Conservation (phyloP, 1,140 invertebrate genomes). For the Zaprionus capensis region DNA sequence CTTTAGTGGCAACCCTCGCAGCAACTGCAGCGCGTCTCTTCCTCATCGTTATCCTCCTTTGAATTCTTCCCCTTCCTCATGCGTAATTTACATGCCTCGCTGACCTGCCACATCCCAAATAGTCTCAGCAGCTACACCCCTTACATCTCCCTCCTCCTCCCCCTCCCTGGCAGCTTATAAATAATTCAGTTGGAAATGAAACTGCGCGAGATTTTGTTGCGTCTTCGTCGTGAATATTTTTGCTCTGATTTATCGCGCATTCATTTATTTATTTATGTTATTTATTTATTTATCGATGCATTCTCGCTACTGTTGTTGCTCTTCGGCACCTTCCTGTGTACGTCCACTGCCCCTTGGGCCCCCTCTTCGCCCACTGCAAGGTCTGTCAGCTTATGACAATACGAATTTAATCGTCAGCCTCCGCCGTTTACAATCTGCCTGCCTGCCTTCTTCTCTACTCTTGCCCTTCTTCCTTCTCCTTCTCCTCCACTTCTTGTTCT, state of each 20-base stretch:
- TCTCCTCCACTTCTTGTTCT: neutral
- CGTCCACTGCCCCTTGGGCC: no score
- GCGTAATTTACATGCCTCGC: conserved; percentile 56
- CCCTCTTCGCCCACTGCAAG: conserved; percentile 12
- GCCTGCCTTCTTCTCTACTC: neutral
- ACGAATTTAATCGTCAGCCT: conserved; percentile 43
- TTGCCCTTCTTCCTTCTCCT: neutral
- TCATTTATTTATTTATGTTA: conserved; percentile 54
- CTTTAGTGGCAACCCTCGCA: neutral
- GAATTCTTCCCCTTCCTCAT: conserved; percentile 22
- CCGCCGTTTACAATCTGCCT: neutral
- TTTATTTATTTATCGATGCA: conserved; percentile 53
- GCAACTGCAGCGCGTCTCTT: conserved; percentile 17
- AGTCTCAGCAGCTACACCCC: conserved; percentile 3
- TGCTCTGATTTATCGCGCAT: conserved; percentile 56
- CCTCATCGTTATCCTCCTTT: neutral
- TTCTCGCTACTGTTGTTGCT: neutral
- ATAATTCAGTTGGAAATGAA: conserved; percentile 70
- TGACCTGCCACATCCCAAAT: conserved; percentile 7
- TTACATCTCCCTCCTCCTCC: neutral
- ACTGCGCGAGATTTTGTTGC: conserved; percentile 67
- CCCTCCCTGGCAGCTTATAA: conserved; percentile 64
- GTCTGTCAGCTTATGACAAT: conserved; percentile 55
- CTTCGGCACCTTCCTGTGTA: neutral
- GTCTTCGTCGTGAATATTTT: conserved; percentile 54